Evolutionary conservation across 2,797 vertebrate genomes (phyloP), one percentile per base, ranked within the genome.

Genomic region (Enteromius fasciolatus): DNA sequence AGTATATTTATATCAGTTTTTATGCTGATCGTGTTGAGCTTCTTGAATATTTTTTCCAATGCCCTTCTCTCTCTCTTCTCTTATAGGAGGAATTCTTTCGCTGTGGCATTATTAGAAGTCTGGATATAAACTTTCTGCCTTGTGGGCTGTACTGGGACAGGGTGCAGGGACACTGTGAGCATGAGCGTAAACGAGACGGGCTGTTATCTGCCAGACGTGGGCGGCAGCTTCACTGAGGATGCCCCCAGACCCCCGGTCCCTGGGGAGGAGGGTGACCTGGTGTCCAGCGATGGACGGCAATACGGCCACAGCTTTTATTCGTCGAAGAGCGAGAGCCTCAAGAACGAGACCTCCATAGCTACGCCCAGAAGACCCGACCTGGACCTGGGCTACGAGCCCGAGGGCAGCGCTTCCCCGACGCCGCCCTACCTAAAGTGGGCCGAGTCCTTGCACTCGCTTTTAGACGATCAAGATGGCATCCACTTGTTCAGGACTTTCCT

Each of bases 371-470:
- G 98, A 81, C 95, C 97, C 0, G 98, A 99, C 91, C 90, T 98
- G 92, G 98, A 99, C 92, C 91, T 99, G 93, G 98, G 98, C 67
- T 99, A 99, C 0, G 98, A 99, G 89, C 98, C 98, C 0, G 98
- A 99, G 91, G 98, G 98, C 74, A 99, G 98, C 1, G 98, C 98
- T 61, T 99, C 98, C 0, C 97, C 98, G 5, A 99, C 98, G 3
- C 98, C 98, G 0, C 98, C 98, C n/a, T 98, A 98, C 94, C 76
- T 98, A 89, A 97, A 96, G 90, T 99, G 98, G 98, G 97, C 98
- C 0, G 98, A 98, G 88, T 99, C 98, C 0, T 92, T 99, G 86
- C 97, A 98, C 91, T 98, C 97, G 44, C 93, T 99, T 83, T 91
- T 99, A 91, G 98, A 99, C 10, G 98, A 99, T 90, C 97, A 98